These are phyloP conservation scores for Illadopsis cleaveri DNA, from an alignment of 2,113 vertebrate genomes.

Conservation along the genomic window DNA sequence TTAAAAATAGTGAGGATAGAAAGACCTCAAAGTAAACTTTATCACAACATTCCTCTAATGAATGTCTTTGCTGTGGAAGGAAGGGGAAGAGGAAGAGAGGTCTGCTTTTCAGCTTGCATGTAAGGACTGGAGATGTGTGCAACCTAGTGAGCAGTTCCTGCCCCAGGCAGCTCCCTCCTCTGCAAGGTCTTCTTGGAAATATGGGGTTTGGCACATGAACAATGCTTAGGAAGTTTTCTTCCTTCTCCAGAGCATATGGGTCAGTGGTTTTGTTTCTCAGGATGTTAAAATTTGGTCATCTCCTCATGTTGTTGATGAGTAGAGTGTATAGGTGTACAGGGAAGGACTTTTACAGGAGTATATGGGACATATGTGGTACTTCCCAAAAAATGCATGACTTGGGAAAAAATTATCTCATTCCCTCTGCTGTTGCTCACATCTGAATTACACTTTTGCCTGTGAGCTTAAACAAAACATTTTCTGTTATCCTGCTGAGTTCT, in stretches of 20 bases:
- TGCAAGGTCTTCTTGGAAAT: background rate
- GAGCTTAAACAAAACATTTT: background rate
- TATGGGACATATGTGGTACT: background rate
- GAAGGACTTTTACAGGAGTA: background rate
- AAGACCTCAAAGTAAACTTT: background rate
- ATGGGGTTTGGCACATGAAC: fast-evolving
- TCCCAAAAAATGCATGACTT: background rate
- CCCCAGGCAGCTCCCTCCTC: background rate
- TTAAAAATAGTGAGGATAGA: background rate
- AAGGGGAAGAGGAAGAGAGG: background rate
- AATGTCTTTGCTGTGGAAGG: background rate
- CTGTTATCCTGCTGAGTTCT: background rate
- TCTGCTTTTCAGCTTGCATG: background rate
- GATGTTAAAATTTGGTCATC: background rate
- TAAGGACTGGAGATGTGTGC: too few species aligned
- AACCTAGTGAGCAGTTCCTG: background rate
- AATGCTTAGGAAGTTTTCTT: background rate
- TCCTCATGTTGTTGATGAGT: background rate
- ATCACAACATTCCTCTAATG: background rate
- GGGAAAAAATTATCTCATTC: background rate
- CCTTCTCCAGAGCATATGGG: background rate
- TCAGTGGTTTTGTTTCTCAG: background rate
- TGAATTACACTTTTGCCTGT: background rate
- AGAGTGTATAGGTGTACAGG: background rate
- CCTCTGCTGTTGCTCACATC: background rate